These are phyloP conservation scores for Xestoiulus laeticollis DNA, from an alignment of 2,888 invertebrate genomes.

Conservation along the genomic window DNA sequence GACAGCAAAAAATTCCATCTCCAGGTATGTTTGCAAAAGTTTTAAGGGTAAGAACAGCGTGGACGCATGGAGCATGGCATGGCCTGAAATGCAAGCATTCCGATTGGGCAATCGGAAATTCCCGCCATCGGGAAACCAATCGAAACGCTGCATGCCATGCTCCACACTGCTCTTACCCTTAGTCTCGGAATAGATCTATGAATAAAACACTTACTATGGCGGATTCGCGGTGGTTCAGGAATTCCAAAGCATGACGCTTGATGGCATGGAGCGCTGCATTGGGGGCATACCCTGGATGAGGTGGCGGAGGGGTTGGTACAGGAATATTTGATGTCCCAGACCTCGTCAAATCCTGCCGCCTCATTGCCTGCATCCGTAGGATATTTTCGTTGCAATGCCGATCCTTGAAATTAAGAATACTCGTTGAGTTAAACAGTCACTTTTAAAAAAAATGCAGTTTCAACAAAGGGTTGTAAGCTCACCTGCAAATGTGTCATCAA, in stretches of 20 bases:
- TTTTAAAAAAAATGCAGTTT: background rate
- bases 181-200: too few species aligned
- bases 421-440: background rate
- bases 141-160: too few species aligned
- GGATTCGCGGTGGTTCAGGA: slow-evolving; percentile 87
- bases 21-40: background rate
- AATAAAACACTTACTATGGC: slow-evolving; percentile 64
- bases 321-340: slow-evolving; percentile 68
- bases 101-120: too few species aligned
- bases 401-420: slow-evolving; percentile 69
- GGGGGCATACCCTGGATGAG: slow-evolving; percentile 88
- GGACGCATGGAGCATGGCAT: too few species aligned
- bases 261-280: slow-evolving; percentile 98
- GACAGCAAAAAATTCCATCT: background rate
- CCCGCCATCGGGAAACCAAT: too few species aligned
- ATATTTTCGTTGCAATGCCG: slow-evolving; percentile 88
- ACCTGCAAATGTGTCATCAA: slow-evolving; percentile 90
- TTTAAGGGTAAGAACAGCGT: background rate
- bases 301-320: slow-evolving; percentile 69
- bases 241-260: slow-evolving; percentile 91
- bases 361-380: slow-evolving; percentile 72
- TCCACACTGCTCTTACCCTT: too few species aligned
- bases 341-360: slow-evolving; percentile 71
- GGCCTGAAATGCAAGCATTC: too few species aligned
- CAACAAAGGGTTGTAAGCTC: slow-evolving; percentile 49